A percentile compares a stretch with the other conserved stretches of the same genome.
Conservation (phyloP, 2,888 invertebrate genomes). For the Drosophila borealis region DNA sequence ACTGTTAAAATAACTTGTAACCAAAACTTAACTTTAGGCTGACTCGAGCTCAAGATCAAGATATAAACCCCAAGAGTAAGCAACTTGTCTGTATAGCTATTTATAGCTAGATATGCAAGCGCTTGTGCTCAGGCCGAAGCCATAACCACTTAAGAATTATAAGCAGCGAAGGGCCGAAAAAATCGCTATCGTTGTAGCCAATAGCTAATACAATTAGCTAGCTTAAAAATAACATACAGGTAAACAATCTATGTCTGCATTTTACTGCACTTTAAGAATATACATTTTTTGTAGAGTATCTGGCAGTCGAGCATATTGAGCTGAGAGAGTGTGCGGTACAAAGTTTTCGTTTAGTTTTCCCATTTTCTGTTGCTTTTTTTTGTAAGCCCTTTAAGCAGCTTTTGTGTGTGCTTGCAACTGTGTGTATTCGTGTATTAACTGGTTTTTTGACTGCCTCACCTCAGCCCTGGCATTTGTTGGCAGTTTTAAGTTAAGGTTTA, state of each 20-base stretch:
- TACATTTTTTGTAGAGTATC: not conserved
- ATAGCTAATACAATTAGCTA: no score
- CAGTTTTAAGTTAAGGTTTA: constrained; percentile 46
- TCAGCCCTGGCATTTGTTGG: constrained; percentile 42
- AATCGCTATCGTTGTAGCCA: no score
- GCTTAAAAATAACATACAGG: not conserved
- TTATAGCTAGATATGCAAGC: no score
- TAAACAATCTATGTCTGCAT: not conserved
- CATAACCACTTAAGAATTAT: no score
- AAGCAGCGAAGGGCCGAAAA: no score
- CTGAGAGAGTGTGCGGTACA: not conserved
- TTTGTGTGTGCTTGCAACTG: constrained; percentile 18
- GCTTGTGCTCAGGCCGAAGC: no score
- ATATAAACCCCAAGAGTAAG: no score
- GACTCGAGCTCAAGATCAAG: no score
- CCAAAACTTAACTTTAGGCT: no score
- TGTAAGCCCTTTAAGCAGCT: constrained; percentile 33
- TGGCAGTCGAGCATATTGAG: not conserved
- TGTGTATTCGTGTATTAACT: constrained; percentile 21
- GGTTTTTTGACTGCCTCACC: constrained; percentile 15
- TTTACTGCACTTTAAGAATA: no score
- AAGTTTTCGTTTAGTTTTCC: constrained; percentile 44
- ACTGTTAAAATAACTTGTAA: no score
- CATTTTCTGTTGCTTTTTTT: constrained; percentile 22
- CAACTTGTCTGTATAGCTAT: no score